phyloP scores from a whole-genome alignment of 2,113 vertebrate species.

The Neodon shergylaensis region DNA sequence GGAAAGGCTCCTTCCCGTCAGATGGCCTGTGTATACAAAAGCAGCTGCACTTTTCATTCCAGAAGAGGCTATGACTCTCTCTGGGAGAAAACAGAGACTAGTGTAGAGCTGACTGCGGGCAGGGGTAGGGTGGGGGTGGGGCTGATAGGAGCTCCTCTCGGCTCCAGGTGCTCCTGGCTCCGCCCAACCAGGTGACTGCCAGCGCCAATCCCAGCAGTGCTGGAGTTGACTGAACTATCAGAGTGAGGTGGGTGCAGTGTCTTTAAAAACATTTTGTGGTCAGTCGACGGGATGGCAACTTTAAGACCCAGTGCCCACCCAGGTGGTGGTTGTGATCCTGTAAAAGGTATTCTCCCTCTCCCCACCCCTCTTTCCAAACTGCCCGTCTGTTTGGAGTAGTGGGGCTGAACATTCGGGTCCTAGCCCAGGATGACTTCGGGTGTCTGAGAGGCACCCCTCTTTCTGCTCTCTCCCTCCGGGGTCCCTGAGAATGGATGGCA shows the following conservation, averaged over 20 bases:
- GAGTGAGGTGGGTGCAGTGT: background rate
- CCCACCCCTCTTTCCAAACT: background rate
- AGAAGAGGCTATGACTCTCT: background rate
- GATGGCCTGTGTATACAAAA: background rate
- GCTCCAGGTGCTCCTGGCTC: fast-evolving
- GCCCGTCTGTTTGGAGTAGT: background rate
- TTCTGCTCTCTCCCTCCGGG: fast-evolving
- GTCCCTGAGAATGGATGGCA: fast-evolving
- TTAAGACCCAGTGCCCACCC: background rate
- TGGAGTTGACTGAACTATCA: background rate
- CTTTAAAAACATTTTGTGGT: constrained; percentile 29
- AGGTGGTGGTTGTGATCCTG: constrained; percentile 32
- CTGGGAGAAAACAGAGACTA: background rate
- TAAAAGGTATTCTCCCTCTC: background rate
- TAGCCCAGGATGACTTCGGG: background rate
- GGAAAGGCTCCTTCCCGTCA: background rate
- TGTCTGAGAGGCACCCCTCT: background rate
- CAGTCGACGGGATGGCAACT: background rate
- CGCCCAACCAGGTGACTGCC: fast-evolving
- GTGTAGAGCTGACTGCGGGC: background rate
- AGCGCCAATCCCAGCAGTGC: fast-evolving
- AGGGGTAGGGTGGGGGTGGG: background rate
- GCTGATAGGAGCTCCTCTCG: fast-evolving
- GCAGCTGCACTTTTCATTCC: background rate
- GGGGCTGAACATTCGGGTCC: background rate